A percentile compares a stretch with the other conserved stretches of the same genome.
phyloP scores from a whole-genome alignment of 2,797 vertebrate genomes.

The Acrossocheilus wenchowensis region DNA sequence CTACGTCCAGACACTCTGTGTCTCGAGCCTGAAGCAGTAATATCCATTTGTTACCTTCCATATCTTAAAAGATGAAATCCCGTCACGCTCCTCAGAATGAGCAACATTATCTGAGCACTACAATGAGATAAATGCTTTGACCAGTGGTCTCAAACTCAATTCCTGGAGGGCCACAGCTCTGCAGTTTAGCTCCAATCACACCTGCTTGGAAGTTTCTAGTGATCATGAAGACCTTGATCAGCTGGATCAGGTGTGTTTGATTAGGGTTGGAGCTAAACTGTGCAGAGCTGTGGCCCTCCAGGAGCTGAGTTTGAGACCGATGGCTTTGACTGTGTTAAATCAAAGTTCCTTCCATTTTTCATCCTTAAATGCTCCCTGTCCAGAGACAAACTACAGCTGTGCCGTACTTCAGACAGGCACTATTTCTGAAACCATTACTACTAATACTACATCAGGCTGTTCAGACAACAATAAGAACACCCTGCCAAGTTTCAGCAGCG shows the following conservation, averaged over 20 bases:
- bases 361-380: not conserved
- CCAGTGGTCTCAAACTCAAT: too few species aligned
- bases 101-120: not conserved
- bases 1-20: not conserved
- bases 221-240: too few species aligned
- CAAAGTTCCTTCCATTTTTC: not conserved
- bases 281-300: too few species aligned
- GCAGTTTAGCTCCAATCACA: too few species aligned
- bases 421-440: not conserved
- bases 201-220: too few species aligned
- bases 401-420: not conserved
- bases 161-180: too few species aligned
- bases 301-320: too few species aligned
- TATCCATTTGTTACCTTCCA: conserved; percentile 13
- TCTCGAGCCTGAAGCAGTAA: not conserved
- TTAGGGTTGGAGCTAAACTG: too few species aligned
- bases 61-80: not conserved
- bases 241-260: too few species aligned
- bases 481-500: not conserved
- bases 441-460: not conserved
- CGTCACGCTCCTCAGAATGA: not conserved
- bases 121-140: not conserved
- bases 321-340: not conserved
- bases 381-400: not conserved
- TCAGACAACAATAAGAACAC: not conserved